phyloP scores from a whole-genome alignment of 2,888 invertebrate species.

The Ecliptopera silaceata region DNA sequence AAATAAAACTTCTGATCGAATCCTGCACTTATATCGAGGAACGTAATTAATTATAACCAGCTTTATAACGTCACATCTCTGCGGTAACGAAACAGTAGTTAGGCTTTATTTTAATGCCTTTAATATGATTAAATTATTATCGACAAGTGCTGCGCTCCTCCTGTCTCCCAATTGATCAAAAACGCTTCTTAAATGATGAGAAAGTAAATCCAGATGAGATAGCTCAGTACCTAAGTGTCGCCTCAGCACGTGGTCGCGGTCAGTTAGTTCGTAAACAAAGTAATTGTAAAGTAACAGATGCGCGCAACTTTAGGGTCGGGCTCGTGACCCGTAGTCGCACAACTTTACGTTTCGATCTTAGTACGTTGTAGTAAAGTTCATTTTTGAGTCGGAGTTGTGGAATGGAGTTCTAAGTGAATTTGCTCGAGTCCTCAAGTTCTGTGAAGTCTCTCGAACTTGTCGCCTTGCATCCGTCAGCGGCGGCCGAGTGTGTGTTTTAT shows the following conservation, averaged over 20 bases:
- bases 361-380: slow-evolving; percentile 15
- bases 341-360: slow-evolving; percentile 11
- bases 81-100: neutral
- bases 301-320: slow-evolving; percentile 24
- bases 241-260: slow-evolving; percentile 11
- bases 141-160: too few relatives aligned
- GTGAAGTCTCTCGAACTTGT: slow-evolving; percentile 6
- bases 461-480: slow-evolving; percentile 18
- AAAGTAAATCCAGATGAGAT: too few relatives aligned
- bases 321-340: slow-evolving; percentile 10
- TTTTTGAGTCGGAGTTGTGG: neutral
- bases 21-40: slow-evolving; percentile 1
- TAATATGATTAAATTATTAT: too few relatives aligned
- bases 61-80: neutral
- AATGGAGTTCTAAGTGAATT: slow-evolving; percentile 24
- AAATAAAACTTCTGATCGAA: slow-evolving; percentile 8
- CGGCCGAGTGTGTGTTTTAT: neutral
- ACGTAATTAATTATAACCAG: slow-evolving; percentile 3
- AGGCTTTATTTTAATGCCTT: too few relatives aligned
- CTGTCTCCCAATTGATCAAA: too few relatives aligned
- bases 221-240: neutral
- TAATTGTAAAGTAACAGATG: slow-evolving; percentile 32
- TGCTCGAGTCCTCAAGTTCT: slow-evolving; percentile 15
- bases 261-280: slow-evolving; percentile 25
- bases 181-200: too few relatives aligned